A percentile compares a stretch with the other conserved stretches of the same genome.
phyloP scores from a whole-genome alignment of 2,113 vertebrate genomes.

The Oriolus oriolus region DNA sequence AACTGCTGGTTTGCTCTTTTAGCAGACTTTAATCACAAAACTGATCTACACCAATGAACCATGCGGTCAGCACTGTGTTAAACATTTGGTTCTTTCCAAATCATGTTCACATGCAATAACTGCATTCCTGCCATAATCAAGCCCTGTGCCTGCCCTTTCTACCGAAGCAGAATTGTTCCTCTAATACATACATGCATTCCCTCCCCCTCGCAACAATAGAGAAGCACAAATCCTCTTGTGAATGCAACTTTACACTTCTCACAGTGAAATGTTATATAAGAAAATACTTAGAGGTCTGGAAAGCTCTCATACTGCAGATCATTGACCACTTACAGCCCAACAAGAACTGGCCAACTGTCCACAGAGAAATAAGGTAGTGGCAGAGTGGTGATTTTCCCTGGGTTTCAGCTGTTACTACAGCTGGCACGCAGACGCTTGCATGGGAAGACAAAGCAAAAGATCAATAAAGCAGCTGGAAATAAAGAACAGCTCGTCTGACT shows the following conservation, averaged over 20 bases:
- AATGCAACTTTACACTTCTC: neutral
- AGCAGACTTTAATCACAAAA: neutral
- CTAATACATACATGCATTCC: neutral
- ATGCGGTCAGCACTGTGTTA: neutral
- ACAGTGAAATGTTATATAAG: neutral
- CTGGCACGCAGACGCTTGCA: neutral
- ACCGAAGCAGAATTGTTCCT: neutral
- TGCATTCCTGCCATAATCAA: neutral
- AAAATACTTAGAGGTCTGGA: neutral
- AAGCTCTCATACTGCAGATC: neutral
- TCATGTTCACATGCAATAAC: neutral
- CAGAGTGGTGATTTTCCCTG: neutral
- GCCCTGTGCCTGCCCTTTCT: neutral
- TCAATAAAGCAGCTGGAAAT: conserved; percentile 23
- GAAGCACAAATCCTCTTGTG: neutral
- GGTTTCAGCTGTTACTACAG: conserved; percentile 35
- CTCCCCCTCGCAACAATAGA: neutral
- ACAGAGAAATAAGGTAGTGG: neutral
- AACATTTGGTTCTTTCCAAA: neutral
- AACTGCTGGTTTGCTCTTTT: neutral
- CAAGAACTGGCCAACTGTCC: neutral
- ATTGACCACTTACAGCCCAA: neutral
- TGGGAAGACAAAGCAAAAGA: neutral
- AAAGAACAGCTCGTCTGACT: neutral
- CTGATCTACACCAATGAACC: neutral